Conservation (phyloP, 2,797 vertebrate genomes). For the Scleropages formosus region DNA sequence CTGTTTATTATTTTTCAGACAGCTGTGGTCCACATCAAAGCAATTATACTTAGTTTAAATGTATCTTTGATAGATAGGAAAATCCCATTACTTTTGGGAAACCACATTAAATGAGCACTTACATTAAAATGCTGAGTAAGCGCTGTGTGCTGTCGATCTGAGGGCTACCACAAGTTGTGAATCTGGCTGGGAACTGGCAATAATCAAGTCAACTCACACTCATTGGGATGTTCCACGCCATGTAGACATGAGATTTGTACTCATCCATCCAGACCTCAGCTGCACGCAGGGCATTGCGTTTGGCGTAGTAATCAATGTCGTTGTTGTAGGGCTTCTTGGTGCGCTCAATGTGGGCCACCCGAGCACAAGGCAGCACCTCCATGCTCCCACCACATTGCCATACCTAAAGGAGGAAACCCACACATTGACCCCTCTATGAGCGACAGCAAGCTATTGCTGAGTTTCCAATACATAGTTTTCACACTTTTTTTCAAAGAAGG, state of each 20-base stretch:
- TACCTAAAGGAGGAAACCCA: constrained; percentile 66
- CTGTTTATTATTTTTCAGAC: too few relatives aligned
- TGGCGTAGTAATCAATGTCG: constrained; percentile 96
- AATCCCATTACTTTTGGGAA: too few relatives aligned
- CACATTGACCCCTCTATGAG: too few relatives aligned
- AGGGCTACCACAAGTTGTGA: too few relatives aligned
- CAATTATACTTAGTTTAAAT: too few relatives aligned
- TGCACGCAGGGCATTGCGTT: constrained; percentile 88
- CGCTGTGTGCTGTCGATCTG: too few relatives aligned
- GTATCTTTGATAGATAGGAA: too few relatives aligned
- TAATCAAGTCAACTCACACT: constrained; percentile 71
- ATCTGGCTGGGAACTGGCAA: neutral
- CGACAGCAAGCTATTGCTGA: too few relatives aligned
- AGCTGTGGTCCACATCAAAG: too few relatives aligned
- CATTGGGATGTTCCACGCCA: constrained; percentile 99
- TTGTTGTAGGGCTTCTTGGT: constrained; percentile 97
- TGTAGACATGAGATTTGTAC: constrained; percentile 97
- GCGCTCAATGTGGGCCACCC: constrained; percentile 95
- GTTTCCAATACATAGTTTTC: too few relatives aligned
- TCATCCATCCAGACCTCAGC: constrained; percentile 99
- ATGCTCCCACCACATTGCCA: constrained; percentile 99
- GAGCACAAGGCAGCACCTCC: constrained; percentile 94
- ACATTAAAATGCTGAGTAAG: too few relatives aligned
- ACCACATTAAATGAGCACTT: too few relatives aligned
- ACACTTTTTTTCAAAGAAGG: neutral